Base-by-base conservation (phyloP, 2,797 vertebrate species). In the Toxotes lorentzi region DNA sequence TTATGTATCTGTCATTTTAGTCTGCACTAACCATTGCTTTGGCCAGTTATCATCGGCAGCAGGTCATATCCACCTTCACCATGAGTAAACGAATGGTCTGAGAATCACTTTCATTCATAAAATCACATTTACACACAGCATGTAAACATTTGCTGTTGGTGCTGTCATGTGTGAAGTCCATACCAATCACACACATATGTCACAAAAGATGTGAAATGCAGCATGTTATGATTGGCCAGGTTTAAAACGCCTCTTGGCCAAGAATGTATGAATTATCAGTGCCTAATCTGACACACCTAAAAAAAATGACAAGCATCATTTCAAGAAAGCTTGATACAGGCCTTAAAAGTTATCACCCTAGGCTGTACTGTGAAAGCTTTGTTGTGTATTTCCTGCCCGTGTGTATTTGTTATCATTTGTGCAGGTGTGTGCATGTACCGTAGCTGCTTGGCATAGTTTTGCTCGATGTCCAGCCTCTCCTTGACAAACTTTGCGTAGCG, bases 401-500 rank as follows among this genome's bases (percentile, higher is more conserved):
- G n/a, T 74, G 61, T 43, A 48, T 58, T 9, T 48, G 53, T 41
- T 17, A 19, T n/a, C 40, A 17, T 35, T 21, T 12, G 4, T 48
- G 32, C 48, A 35, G 56, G 38, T 67, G 24, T 24, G 32, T 41
- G 32, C 47, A 12, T 30, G 21, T 95, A 99, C 98, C 98, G 96
- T 90, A 99, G 93, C 83, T 99, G 98, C 92, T 99, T 99, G 80
- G 98, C 98, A 91, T 99, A 99, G 93, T 95, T 96, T 88, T 99
- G 98, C 91, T 99, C 98, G 56, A 99, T 97, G 89, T 99, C 98
- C 95, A 99, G 96, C 86, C 98, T 95, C 90, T 99, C 98, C 94
- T 98, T 99, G 59, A 99, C 98, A 92, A 99, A 99, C 92, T 99
- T 99, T 88, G 97, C 95, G 1, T 99, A 99, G 92, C 97, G 97